Conservation (phyloP, 2,888 invertebrate genomes). For the Rhagonycha lutea region DNA sequence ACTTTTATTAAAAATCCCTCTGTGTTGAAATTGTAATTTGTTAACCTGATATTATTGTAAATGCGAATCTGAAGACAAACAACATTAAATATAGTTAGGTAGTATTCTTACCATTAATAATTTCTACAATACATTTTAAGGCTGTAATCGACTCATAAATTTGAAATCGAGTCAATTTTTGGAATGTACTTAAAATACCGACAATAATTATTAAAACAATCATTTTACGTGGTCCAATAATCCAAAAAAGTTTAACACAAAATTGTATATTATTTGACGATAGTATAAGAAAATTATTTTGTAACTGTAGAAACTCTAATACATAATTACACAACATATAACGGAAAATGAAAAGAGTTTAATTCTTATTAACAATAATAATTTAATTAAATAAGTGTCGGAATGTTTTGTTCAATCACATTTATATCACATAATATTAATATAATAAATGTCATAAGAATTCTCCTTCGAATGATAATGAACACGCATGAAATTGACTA, state of each 20-base stretch:
- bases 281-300: background rate
- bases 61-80: background rate
- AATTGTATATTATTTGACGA: background rate
- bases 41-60: background rate
- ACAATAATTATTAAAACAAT: background rate
- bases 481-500: constrained; percentile 54
- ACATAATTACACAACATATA: background rate
- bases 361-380: constrained; percentile 16
- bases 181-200: background rate
- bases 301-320: background rate
- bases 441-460: constrained; percentile 28
- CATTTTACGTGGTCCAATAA: background rate
- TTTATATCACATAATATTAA: constrained; percentile 29
- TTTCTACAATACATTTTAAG: constrained; percentile 2
- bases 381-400: constrained; percentile 10
- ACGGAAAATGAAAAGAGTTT: background rate
- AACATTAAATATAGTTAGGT: background rate
- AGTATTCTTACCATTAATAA: background rate
- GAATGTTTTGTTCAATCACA: constrained; percentile 28
- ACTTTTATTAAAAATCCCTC: background rate
- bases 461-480: constrained; percentile 38
- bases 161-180: background rate
- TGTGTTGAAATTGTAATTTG: background rate
- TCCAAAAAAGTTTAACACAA: background rate
- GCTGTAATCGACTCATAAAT: background rate